Conservation (phyloP, 2,888 invertebrate species). For the Eupithecia insigniata region DNA sequence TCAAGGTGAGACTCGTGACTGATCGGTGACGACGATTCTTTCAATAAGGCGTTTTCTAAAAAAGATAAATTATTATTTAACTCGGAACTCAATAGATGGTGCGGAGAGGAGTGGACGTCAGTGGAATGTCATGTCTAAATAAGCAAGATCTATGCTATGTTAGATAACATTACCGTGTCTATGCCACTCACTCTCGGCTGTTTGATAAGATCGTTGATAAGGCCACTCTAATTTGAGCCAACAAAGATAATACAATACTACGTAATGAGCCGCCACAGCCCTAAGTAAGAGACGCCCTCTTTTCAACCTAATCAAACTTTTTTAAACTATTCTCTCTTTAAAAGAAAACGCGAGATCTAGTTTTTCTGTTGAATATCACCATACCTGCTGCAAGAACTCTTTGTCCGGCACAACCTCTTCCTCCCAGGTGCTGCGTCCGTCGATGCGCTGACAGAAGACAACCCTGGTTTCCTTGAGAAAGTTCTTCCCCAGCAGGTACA, state of each 20-base stretch:
- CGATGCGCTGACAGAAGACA: slow-evolving; percentile 87
- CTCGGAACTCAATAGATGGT: not conserved
- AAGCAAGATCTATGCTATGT: not conserved
- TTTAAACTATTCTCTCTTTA: not conserved
- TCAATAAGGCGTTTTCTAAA: not conserved
- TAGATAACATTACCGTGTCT: too few species aligned
- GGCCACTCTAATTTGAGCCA: too few species aligned
- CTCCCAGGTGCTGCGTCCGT: slow-evolving; percentile 88
- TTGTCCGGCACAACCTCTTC: slow-evolving; percentile 93
- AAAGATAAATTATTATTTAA: not conserved
- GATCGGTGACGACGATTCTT: not conserved
- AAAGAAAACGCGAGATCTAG: not conserved
- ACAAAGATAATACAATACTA: too few species aligned
- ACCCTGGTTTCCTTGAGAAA: slow-evolving; percentile 95
- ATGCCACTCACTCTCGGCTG: too few species aligned
- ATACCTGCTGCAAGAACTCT: slow-evolving; percentile 93
- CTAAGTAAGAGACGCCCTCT: too few species aligned
- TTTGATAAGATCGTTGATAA: too few species aligned
- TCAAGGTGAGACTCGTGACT: slow-evolving; percentile 16
- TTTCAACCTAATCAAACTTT: not conserved
- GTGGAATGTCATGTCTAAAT: not conserved
- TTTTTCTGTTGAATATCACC: slow-evolving; percentile 19
- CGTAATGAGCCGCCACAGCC: too few species aligned
- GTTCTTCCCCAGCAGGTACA: slow-evolving; percentile 95
- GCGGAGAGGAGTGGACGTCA: not conserved